Evolutionary conservation across 2,797 vertebrate species (phyloP), one percentile per base, ranked within the genome.

Genomic region (Smutsia temminckii): DNA sequence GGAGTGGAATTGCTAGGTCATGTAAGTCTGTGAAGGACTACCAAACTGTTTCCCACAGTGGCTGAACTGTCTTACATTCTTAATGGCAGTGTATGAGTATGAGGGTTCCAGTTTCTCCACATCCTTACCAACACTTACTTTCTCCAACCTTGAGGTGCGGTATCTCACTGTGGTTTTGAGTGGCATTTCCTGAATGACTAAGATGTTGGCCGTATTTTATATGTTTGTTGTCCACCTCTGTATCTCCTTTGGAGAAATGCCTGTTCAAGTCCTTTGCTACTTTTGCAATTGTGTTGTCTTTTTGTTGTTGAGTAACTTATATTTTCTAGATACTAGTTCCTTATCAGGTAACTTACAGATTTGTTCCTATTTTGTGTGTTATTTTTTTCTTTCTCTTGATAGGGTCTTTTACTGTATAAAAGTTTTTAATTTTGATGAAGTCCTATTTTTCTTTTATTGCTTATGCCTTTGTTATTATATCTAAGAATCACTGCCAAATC

Each of bases 241-340:
- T 92, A 63, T 85, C 68, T 63, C 77, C 53, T 25, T 83, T 87
- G 74, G 68, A 75, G 80, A 75, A 86, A 69, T 55, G 32, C 86
- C 29, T 80, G 0, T 81, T 78, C 40, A 49, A 8, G 17, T 79
- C 18, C 5, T 80, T 85, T 42, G 42, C 72, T 85, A n/a, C 85
- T 74, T 74, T 79, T 66, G 61, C 57, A 75, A 59, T 88, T 78
- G 37, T 29, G 55, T 68, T 57, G 8, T 61, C 46, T 92, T 55
- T 78, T 84, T 72, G 25, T 55, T 93, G 13, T 51, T 46, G 5
- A 49, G 57, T 72, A 80, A 37, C 83, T 88, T 63, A 64, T 46
- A 29, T 83, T 85, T 85, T 94, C 83, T 78, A 46, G 32, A 42
- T 53, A 55, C 3, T n/a, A 75, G 34, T 17, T 51, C 32, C 40